Conservation (phyloP, 2,113 vertebrate genomes). For the Carassius carassius region DNA sequence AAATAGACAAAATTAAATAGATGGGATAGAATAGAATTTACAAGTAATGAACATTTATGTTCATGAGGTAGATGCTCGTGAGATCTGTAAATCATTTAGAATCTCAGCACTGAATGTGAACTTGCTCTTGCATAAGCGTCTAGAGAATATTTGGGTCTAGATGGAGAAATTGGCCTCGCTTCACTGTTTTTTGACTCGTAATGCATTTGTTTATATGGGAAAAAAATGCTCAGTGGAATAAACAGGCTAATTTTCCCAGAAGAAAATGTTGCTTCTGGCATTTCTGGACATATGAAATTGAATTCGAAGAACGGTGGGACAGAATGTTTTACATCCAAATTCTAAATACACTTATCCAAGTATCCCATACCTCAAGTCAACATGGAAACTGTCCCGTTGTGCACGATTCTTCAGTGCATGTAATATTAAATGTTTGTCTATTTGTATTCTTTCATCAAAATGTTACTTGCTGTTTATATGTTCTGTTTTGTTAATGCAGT, state of each 20-base stretch:
- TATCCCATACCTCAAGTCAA: not conserved
- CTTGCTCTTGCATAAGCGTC: not conserved
- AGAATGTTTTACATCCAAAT: constrained; percentile 14
- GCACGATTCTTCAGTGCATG: not conserved
- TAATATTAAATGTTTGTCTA: not conserved
- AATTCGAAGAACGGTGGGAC: not conserved
- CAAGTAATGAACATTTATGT: no score
- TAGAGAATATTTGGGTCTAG: not conserved
- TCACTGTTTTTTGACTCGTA: not conserved
- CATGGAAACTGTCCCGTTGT: not conserved
- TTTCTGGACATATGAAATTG: not conserved
- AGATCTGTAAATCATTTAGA: not conserved
- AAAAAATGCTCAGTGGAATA: not conserved
- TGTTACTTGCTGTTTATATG: no score
- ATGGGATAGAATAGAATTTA: no score
- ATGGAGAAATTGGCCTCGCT: no score
- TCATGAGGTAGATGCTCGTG: not conserved
- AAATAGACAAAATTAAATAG: no score
- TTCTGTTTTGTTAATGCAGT: not conserved
- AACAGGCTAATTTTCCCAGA: constrained; percentile 21
- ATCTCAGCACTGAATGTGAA: not conserved
- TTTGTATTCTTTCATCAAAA: no score
- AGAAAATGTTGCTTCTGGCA: not conserved
- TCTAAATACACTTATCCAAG: not conserved
- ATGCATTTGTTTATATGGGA: constrained; percentile 9